Conservation (phyloP, 2,797 vertebrate species). For the Melanotaenia maccullochi region DNA sequence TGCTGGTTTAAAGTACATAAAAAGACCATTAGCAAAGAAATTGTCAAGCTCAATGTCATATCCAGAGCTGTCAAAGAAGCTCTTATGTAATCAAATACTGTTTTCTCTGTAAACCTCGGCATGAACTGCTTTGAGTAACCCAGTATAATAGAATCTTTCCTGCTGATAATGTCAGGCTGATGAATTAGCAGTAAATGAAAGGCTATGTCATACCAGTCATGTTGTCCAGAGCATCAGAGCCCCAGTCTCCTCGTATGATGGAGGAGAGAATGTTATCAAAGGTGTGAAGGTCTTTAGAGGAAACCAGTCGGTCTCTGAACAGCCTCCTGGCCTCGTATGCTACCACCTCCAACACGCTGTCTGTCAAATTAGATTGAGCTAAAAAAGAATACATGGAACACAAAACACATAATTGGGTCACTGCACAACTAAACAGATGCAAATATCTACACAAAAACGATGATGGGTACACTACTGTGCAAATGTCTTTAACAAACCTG, state of each 20-base stretch:
- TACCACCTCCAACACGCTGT: conserved; percentile 91
- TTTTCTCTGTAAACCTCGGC: conserved; percentile 14
- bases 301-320: conserved; percentile 94
- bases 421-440: not conserved
- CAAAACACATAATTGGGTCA: conserved; percentile 3
- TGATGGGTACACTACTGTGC: not conserved
- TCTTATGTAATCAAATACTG: conserved; percentile 10
- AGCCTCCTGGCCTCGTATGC: conserved; percentile 91
- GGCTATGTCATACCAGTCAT: conserved; percentile 86
- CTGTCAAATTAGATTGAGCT: conserved; percentile 82
- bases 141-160: conserved; percentile 3
- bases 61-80: conserved; percentile 18
- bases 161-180: not conserved
- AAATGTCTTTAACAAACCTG: not conserved
- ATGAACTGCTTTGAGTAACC: conserved; percentile 9
- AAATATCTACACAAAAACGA: not conserved
- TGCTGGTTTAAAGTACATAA: conserved; percentile 20
- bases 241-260: conserved; percentile 92
- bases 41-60: not conserved
- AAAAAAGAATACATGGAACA: conserved; percentile 25
- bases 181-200: not conserved
- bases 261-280: conserved; percentile 93
- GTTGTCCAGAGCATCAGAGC: conserved; percentile 89
- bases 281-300: conserved; percentile 85
- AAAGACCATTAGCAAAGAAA: conserved; percentile 22